Percentiles rank a stretch among this genome's conserved stretches.
Conservation (phyloP, 2,797 vertebrate species). For the Coluber constrictor region DNA sequence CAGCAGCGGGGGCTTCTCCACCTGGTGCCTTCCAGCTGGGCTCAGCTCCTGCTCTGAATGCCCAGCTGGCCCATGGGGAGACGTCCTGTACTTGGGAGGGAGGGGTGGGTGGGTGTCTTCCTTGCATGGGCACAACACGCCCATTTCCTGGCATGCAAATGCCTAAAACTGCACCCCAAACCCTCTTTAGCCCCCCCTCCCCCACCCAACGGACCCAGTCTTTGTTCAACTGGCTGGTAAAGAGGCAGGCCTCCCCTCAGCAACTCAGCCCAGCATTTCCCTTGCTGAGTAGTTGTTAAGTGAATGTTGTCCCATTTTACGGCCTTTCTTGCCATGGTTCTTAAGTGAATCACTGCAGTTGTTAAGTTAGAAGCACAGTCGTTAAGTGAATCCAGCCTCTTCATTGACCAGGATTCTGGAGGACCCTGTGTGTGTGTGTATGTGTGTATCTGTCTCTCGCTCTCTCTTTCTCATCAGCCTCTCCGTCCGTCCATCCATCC, state of each 20-base stretch:
- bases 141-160: background rate
- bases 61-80: too few species aligned
- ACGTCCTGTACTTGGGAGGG: too few species aligned
- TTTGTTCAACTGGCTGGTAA: background rate
- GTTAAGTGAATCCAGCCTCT: background rate
- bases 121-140: too few species aligned
- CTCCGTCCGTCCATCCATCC: fast-evolving
- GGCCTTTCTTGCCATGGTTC: background rate
- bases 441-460: too few species aligned
- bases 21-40: too few species aligned
- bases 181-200: background rate
- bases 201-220: fast-evolving
- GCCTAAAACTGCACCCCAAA: background rate
- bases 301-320: background rate
- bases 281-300: too few species aligned
- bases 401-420: background rate
- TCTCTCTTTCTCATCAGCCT: too few species aligned
- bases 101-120: too few species aligned
- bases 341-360: background rate
- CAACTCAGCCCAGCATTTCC: too few species aligned
- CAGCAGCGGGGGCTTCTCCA: too few species aligned
- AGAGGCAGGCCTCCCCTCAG: too few species aligned
- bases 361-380: background rate
- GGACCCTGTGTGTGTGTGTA: too few species aligned
- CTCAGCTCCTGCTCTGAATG: background rate